Conservation (phyloP, 2,888 invertebrate species). For the Ptilodon capucinus region DNA sequence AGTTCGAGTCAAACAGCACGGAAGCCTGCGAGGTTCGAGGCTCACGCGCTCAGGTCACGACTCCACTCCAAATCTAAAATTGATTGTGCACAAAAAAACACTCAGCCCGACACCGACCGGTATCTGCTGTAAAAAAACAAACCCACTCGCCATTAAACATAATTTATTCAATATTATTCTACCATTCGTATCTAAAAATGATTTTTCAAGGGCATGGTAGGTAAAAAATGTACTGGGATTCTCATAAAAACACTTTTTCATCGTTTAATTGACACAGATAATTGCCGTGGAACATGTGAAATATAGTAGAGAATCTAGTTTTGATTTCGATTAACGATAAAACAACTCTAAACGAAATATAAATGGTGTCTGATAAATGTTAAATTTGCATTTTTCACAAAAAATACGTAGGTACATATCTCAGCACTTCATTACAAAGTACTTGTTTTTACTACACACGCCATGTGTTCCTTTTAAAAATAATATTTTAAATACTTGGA, state of each 20-base stretch:
- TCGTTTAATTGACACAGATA: slow-evolving; percentile 44
- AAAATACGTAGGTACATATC: no score
- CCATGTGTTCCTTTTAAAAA: not conserved
- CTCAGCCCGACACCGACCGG: slow-evolving; percentile 40
- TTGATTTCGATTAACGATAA: slow-evolving; percentile 7
- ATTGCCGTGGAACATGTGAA: slow-evolving; percentile 33
- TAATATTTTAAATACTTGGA: not conserved
- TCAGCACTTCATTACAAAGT: no score
- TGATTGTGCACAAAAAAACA: slow-evolving; percentile 67
- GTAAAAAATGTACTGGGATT: slow-evolving; percentile 30
- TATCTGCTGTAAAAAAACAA: slow-evolving; percentile 53
- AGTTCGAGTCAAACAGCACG: slow-evolving; percentile 45
- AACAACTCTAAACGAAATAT: slow-evolving; percentile 1
- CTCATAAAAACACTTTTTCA: slow-evolving; percentile 38
- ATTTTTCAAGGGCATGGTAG: slow-evolving; percentile 42
- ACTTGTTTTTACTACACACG: not conserved
- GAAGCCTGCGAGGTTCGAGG: slow-evolving; percentile 54
- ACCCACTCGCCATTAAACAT: slow-evolving; percentile 62
- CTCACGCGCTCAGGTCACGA: slow-evolving; percentile 69
- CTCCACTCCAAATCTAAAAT: slow-evolving; percentile 73
- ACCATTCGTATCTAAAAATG: slow-evolving; percentile 53
- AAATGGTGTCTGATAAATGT: no score
- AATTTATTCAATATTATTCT: slow-evolving; percentile 72
- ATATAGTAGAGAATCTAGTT: slow-evolving; percentile 23
- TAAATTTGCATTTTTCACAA: no score